Evolutionary conservation across 2,888 invertebrate species (phyloP).

Genomic region (Drosophila antonietae): DNA sequence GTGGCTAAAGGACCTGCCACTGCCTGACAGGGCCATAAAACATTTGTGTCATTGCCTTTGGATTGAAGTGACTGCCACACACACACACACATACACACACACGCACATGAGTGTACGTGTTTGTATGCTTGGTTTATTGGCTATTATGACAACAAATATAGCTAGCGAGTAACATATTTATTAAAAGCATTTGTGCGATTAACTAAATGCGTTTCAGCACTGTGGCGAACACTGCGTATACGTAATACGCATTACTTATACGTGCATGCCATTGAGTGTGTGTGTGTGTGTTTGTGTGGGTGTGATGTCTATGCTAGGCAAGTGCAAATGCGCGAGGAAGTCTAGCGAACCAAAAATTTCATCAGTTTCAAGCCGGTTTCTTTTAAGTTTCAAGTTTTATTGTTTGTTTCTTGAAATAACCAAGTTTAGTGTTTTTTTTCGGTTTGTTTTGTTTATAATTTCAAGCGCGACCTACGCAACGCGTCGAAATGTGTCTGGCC

Average conservation of each 20-base stretch:
- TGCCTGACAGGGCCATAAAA: conserved; percentile 56
- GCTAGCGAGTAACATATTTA: conserved; percentile 62
- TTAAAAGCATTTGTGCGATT: conserved; percentile 71
- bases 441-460: conserved; percentile 12
- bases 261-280: neutral
- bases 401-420: conserved; percentile 43
- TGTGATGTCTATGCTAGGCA: conserved; percentile 27
- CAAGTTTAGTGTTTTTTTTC: conserved; percentile 28
- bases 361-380: conserved; percentile 54
- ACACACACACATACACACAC: neutral
- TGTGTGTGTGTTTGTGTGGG: conserved; percentile 7
- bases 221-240: conserved; percentile 57
- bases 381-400: conserved; percentile 27
- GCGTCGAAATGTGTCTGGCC: neutral
- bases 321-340: conserved; percentile 67
- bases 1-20: conserved; percentile 41
- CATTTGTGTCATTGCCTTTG: conserved; percentile 55
- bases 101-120: conserved; percentile 2
- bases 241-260: conserved; percentile 46
- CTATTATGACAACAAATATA: conserved; percentile 67
- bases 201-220: conserved; percentile 64
- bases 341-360: conserved; percentile 29
- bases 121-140: conserved; percentile 58
- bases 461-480: conserved; percentile 60
- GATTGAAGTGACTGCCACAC: conserved; percentile 36